A percentile compares a stretch with the other conserved stretches of the same genome.
Evolutionary conservation across 2,888 invertebrate species (phyloP).

Genomic region (Pristionchus fissidentatus): DNA sequence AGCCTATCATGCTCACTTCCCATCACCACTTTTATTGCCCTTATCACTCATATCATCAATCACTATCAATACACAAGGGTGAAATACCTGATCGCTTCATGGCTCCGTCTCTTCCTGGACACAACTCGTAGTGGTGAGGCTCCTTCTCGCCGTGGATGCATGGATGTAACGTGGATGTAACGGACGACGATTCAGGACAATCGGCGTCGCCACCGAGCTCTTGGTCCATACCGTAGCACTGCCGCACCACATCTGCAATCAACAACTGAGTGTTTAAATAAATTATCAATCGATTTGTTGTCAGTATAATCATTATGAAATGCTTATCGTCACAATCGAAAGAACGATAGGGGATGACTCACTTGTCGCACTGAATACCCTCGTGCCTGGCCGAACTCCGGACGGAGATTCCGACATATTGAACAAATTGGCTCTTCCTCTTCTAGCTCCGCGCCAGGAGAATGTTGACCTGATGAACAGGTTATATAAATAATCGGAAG

Average conservation of each 20-base stretch:
- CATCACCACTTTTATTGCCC: too few relatives aligned
- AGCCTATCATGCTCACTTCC: too few relatives aligned
- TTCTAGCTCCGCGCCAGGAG: too few relatives aligned
- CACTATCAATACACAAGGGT: background rate
- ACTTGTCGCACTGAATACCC: slow-evolving; percentile 69
- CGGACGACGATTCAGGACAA: slow-evolving; percentile 51
- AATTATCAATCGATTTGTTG: background rate
- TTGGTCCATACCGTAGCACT: slow-evolving; percentile 65
- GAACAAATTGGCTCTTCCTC: slow-evolving; percentile 57
- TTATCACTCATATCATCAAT: too few relatives aligned
- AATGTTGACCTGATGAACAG: too few relatives aligned
- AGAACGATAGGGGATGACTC: background rate
- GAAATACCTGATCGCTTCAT: slow-evolving; percentile 84
- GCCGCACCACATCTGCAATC: slow-evolving; percentile 68
- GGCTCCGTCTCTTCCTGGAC: slow-evolving; percentile 91
- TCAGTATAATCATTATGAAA: too few relatives aligned
- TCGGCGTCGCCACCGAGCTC: slow-evolving; percentile 40
- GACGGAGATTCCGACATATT: slow-evolving; percentile 64
- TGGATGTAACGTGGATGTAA: slow-evolving; percentile 89
- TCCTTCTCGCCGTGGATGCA: slow-evolving; percentile 79
- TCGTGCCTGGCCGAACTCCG: slow-evolving; percentile 53
- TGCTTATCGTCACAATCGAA: too few relatives aligned
- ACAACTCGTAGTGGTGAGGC: slow-evolving; percentile 92
- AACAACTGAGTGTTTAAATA: slow-evolving; percentile 3
- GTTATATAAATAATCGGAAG: too few relatives aligned